Evolutionary conservation across 2,888 invertebrate species (phyloP).

Genomic region (Protodeltote pygarga): DNA sequence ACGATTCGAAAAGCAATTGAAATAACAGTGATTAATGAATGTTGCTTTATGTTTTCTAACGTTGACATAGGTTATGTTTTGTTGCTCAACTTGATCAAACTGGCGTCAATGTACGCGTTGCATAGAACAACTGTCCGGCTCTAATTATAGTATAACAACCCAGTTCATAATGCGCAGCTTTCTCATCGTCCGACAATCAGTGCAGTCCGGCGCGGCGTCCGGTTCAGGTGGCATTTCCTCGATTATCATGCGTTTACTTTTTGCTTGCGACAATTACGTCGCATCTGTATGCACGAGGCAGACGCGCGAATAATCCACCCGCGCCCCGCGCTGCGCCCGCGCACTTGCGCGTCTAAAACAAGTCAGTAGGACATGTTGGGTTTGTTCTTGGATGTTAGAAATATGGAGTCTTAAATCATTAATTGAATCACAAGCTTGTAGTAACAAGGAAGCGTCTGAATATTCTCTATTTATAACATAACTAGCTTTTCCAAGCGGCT

Average conservation of each 20-base stretch:
- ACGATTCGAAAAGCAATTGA: no score
- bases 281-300: conserved; percentile 80
- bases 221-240: conserved; percentile 72
- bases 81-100: no score
- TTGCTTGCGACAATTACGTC: conserved; percentile 75
- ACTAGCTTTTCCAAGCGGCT: no score
- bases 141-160: conserved; percentile 35
- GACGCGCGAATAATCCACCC: conserved; percentile 50
- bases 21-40: no score
- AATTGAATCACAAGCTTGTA: no score
- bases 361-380: conserved; percentile 27
- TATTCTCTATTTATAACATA: no score
- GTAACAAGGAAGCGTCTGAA: no score
- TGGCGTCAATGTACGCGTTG: no score
- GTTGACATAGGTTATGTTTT: no score
- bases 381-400: conserved; percentile 11
- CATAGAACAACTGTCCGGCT: conserved; percentile 32
- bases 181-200: conserved; percentile 42
- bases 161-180: conserved; percentile 34
- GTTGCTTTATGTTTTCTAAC: no score
- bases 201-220: conserved; percentile 35
- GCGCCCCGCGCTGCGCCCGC: conserved; percentile 41
- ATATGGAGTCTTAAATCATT: conserved; percentile 17
- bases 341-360: no score
- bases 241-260: conserved; percentile 78